These are phyloP conservation scores for Synergus itoensis DNA, from an alignment of 2,888 invertebrate species.

Conservation along the genomic window DNA sequence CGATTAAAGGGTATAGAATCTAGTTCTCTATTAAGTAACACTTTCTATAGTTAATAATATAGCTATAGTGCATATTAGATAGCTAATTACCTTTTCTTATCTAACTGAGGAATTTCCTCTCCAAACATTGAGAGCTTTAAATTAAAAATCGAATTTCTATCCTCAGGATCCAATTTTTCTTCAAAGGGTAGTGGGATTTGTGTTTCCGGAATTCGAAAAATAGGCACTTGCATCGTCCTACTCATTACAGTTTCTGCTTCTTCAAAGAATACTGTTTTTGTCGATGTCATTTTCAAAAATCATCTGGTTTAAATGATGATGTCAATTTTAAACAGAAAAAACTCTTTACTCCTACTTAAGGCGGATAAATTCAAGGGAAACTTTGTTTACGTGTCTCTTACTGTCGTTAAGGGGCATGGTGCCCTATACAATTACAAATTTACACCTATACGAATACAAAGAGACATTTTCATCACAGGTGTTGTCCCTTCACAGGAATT, in stretches of 20 bases:
- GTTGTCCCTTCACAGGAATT: not conserved
- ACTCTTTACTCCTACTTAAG: not conserved
- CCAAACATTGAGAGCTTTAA: constrained; percentile 63
- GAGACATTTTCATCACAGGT: not conserved
- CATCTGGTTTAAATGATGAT: not conserved
- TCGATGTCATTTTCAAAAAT: constrained; percentile 8
- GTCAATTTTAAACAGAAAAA: not conserved
- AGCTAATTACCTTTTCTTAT: constrained; percentile 43
- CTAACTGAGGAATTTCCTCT: constrained; percentile 54
- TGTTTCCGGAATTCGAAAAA: constrained; percentile 62
- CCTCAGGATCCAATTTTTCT: constrained; percentile 52
- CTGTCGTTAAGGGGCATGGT: constrained; percentile 31
- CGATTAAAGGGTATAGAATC: not conserved
- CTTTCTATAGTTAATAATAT: not conserved
- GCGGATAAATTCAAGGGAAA: not conserved
- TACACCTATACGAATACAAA: not conserved
- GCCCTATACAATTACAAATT: not conserved
- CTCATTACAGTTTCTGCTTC: constrained; percentile 66
- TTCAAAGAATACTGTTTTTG: constrained; percentile 59
- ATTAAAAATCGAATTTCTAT: constrained; percentile 70
- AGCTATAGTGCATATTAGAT: not conserved
- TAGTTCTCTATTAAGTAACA: not conserved
- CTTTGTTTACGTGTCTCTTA: constrained; percentile 18
- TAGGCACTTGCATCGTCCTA: constrained; percentile 65
- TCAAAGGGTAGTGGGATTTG: constrained; percentile 55